Base-by-base conservation (phyloP, 2,797 vertebrate species). In the Holocentrus rufus region DNA sequence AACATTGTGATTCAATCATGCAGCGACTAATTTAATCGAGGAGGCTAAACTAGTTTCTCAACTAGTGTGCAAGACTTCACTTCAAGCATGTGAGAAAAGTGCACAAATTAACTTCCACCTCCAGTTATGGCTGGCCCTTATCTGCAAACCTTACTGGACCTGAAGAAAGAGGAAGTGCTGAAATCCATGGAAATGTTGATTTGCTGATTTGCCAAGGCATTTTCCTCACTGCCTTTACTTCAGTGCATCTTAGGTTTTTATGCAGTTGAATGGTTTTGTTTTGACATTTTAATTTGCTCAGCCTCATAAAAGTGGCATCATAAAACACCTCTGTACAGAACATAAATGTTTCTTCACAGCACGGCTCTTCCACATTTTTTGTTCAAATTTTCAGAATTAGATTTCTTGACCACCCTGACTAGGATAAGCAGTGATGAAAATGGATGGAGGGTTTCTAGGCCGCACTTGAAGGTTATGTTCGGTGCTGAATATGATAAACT, bases 1-100 rank as follows among this genome's bases (percentile, higher is more conserved):
- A 47, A 86, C 92, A 94, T 96, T 96, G 94, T 92, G 92, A 93
- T 85, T 92, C 93, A 95, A 90, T 95, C 95, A 95, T 88, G 95
- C 95, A 4, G 90, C 15, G 44, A 61, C 92, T 96, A 95, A 97
- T 96, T 94, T 91, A 92, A 93, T 95, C 83, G 88, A 71, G 84
- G 84, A 91, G 89, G 88, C 89, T 90, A 92, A 87, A 74, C 65
- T 85, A 76, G 79, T 81, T 89, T 85, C 89, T 81, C 25, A 27
- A 27, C 25, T 27, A 27, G 84, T 86, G 82, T 85, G 87, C 85
- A 81, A 76, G 77, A 76, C 65, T 82, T 79, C 64, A 83, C 20
- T 74, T 46, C 80, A 42, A 72, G 49, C 73, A 80, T 85, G 77
- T 82, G 70, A 87, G 78, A 73, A 87, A 84, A 64, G 76, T 82